Conservation (phyloP, 1,140 invertebrate genomes). For the Plutomurus gul region DNA sequence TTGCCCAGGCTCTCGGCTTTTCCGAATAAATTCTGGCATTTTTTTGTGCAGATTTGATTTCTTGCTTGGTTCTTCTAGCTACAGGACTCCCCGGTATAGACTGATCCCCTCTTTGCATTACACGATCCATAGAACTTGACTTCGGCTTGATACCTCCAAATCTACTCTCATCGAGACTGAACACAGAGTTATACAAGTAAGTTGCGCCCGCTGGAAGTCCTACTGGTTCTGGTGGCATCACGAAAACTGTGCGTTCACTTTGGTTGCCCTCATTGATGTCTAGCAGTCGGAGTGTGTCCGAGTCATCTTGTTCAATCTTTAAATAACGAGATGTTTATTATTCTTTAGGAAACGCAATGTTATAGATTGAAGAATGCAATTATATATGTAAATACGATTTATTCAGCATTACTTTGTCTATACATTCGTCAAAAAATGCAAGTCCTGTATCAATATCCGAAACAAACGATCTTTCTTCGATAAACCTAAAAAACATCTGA, state of each 20-base stretch:
- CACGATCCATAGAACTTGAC: constrained; percentile 34
- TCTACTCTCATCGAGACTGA: constrained; percentile 57
- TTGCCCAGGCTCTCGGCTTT: constrained; percentile 85
- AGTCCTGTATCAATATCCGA: constrained; percentile 91
- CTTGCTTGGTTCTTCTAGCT: constrained; percentile 90
- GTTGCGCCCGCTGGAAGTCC: constrained; percentile 54
- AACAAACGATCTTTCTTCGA: constrained; percentile 97
- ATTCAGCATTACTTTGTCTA: constrained; percentile 71
- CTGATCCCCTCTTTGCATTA: constrained; percentile 57
- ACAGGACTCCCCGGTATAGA: constrained; percentile 81
- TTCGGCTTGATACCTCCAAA: constrained; percentile 44
- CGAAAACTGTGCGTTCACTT: constrained; percentile 92
- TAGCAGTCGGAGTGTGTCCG: constrained; percentile 66
- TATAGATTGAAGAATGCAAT: neutral
- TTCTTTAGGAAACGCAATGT: neutral
- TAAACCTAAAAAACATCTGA: constrained; percentile 98
- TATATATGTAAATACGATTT: constrained; percentile 49
- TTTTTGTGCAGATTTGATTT: constrained; percentile 89
- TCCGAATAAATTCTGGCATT: constrained; percentile 74
- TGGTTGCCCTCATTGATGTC: constrained; percentile 74
- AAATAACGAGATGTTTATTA: constrained; percentile 38
- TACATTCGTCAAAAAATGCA: constrained; percentile 98
- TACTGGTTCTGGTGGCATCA: constrained; percentile 86
- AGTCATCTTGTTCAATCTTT: constrained; percentile 61
- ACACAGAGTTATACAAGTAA: constrained; percentile 58